Conservation (phyloP, 2,113 vertebrate species). For the Dromas ardeola region DNA sequence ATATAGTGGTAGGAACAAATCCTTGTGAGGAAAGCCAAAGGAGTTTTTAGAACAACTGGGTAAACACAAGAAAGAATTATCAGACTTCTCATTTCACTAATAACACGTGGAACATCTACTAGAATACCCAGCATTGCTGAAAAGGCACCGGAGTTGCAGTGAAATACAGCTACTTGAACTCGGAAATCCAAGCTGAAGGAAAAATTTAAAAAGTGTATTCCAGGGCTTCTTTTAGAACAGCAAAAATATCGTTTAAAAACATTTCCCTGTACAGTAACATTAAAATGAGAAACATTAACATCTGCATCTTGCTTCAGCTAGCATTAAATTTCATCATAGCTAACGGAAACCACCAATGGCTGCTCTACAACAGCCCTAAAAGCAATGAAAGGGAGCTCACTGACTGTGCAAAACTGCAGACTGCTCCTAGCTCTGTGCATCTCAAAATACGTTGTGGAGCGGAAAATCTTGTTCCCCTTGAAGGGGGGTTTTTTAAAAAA, state of each 20-base stretch:
- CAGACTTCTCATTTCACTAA: background rate
- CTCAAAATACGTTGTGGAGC: background rate
- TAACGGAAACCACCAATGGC: background rate
- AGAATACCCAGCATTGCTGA: background rate
- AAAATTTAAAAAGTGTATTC: background rate
- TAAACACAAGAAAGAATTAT: background rate
- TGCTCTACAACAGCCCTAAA: background rate
- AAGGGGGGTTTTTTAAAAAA: background rate
- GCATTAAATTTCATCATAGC: background rate
- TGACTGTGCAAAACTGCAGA: background rate
- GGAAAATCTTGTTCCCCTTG: background rate
- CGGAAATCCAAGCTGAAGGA: background rate
- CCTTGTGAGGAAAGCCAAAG: background rate
- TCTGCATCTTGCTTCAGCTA: background rate
- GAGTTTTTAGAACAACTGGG: background rate
- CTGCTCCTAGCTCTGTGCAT: background rate
- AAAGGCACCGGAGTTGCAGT: background rate
- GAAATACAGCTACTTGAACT: constrained; percentile 13
- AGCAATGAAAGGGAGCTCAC: background rate
- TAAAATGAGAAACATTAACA: background rate
- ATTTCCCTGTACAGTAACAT: background rate
- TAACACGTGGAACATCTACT: background rate
- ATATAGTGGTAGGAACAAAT: background rate
- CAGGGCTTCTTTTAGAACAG: background rate
- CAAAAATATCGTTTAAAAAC: background rate